These are phyloP conservation scores for Nysson spinosus DNA, from an alignment of 2,888 invertebrate species.

Conservation along the genomic window DNA sequence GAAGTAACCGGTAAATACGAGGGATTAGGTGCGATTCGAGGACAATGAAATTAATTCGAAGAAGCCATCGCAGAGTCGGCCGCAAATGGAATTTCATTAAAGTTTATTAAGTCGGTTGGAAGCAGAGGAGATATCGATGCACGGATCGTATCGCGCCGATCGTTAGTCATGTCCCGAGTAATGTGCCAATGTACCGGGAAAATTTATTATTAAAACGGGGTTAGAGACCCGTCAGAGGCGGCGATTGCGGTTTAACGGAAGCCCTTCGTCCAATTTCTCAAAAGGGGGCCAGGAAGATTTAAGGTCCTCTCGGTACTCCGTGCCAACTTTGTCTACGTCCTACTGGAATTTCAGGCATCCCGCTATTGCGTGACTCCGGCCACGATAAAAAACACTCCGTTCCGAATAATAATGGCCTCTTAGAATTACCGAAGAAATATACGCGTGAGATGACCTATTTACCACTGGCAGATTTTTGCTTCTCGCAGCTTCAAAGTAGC, in stretches of 20 bases:
- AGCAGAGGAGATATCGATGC: slow-evolving; percentile 13
- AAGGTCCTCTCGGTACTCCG: neutral
- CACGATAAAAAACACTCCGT: no score
- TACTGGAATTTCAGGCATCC: slow-evolving; percentile 5
- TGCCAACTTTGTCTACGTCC: neutral
- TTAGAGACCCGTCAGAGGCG: neutral
- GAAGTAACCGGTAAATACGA: no score
- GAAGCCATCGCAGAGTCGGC: neutral
- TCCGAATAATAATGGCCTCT: no score
- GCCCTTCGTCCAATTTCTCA: neutral
- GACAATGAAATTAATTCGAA: slow-evolving; percentile 3
- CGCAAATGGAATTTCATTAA: slow-evolving; percentile 31
- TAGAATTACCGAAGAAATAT: no score
- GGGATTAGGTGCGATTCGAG: no score
- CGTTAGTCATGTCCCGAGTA: slow-evolving; percentile 22
- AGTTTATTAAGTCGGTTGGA: slow-evolving; percentile 22
- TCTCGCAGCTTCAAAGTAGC: no score
- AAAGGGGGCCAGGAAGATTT: slow-evolving; percentile 7
- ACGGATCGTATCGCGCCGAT: slow-evolving; percentile 3
- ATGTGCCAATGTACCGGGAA: slow-evolving; percentile 12
- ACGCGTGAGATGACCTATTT: no score
- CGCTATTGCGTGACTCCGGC: neutral
- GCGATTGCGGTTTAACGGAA: slow-evolving; percentile 17
- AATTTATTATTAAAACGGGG: slow-evolving; percentile 29
- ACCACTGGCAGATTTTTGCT: no score